Evolutionary conservation across 2,797 vertebrate genomes (phyloP), one percentile per base, ranked within the genome.

Genomic region (Falco rusticolus): DNA sequence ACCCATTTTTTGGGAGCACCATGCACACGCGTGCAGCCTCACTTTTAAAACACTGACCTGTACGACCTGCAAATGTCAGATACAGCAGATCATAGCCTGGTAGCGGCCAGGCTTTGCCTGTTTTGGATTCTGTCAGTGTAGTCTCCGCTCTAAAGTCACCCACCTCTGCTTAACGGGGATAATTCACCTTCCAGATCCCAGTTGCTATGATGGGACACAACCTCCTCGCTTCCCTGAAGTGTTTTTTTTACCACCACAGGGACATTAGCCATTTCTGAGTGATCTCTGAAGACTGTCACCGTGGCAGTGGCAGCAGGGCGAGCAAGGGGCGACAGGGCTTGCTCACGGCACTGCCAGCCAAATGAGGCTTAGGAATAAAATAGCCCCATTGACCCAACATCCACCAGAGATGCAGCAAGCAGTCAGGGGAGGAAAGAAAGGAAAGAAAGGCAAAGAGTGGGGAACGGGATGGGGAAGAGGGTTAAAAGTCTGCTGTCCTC

Each of bases 401-500:
- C 48, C 34, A 6, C 0, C 1, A 59, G 71, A 87, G 82, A 68
- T 0, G 0, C 64, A 76, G 47, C 54, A 50, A 74, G 13, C 1
- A 1, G 75, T 29, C 56, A 60, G 72, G 82, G n/a, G 31, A 37
- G 26, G 54, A 39, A 37, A 0, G 8, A 41, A 45, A 34, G n/a
- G 33, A 4, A 41, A 25, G 61, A 63, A 71, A 74, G 57, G 69
- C 61, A 37, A 50, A 72, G 65, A 43, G 28, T 0, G 6, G 31
- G 39, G 43, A 24, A 9, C 0, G 9, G 53, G 69, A 39, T 8
- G 41, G 50, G 16, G 14, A 51, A 56, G 41, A 54, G 34, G 15
- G 63, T 13, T 20, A 60, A 41, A 56, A 71, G 29, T 54, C 47
- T 10, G 4, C 22, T 16, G 18, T 25, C 78, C 50, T 16, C 26